These are phyloP conservation scores for Gryllus longicercus DNA, from an alignment of 2,888 invertebrate species.

Conservation along the genomic window DNA sequence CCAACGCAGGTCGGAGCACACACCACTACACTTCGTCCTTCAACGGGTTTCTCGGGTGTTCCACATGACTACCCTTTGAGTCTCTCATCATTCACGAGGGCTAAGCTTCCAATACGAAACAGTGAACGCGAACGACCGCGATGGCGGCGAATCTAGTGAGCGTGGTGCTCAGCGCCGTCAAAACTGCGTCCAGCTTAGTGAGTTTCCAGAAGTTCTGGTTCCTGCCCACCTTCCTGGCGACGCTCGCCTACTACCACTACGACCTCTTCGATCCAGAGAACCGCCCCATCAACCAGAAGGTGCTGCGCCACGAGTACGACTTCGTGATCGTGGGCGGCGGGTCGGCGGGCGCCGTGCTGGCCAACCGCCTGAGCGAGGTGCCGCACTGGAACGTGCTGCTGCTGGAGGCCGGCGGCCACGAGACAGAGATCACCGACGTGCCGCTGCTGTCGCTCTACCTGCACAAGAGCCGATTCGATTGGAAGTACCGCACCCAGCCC, in stretches of 20 bases:
- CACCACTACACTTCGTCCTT: too few species aligned
- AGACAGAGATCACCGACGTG: conserved; percentile 82
- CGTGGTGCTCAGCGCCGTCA: conserved; percentile 63
- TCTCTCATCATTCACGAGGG: too few species aligned
- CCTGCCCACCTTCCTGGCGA: conserved; percentile 69
- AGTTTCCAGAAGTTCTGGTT: conserved; percentile 64
- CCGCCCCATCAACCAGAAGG: conserved; percentile 58
- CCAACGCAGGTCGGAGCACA: too few species aligned
- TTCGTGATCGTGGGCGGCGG: conserved; percentile 81
- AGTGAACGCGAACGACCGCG: too few species aligned
- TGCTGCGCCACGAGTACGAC: conserved; percentile 69
- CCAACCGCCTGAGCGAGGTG: conserved; percentile 74
- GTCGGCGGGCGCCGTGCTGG: conserved; percentile 76
- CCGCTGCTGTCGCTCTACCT: conserved; percentile 81
- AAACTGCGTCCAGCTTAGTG: conserved; percentile 68
- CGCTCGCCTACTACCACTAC: conserved; percentile 78
- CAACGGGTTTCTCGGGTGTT: too few species aligned
- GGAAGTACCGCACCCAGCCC: conserved; percentile 80
- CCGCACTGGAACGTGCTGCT: conserved; percentile 74
- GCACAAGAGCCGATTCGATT: conserved; percentile 82
- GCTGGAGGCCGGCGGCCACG: conserved; percentile 82
- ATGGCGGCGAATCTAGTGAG: conserved; percentile 41
- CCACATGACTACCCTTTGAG: too few species aligned
- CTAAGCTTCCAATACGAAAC: not conserved
- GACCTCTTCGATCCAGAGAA: conserved; percentile 82